Conservation (phyloP, 1,140 invertebrate species). For the Drosophila equinoxialis region DNA sequence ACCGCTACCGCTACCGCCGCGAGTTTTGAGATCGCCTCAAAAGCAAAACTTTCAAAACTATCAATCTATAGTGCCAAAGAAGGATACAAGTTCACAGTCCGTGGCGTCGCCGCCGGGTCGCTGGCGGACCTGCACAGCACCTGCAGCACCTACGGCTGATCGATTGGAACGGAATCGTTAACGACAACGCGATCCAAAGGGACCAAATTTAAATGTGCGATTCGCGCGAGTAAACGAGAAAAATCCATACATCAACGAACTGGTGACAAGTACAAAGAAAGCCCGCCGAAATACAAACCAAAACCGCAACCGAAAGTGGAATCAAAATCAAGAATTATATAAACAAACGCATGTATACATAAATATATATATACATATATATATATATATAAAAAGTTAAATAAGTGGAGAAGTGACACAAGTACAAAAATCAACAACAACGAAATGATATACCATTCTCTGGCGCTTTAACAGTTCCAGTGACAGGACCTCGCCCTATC, state of each 20-base stretch:
- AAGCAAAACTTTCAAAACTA: slow-evolving; percentile 26
- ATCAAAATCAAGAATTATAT: slow-evolving; percentile 14
- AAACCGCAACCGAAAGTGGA: slow-evolving; percentile 19
- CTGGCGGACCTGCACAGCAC: slow-evolving; percentile 28
- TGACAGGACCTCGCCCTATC: background rate
- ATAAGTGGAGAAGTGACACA: slow-evolving; percentile 26
- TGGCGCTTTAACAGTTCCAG: slow-evolving; percentile 3
- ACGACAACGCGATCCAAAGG: slow-evolving; percentile 8
- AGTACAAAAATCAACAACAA: slow-evolving; percentile 21
- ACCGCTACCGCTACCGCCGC: slow-evolving; percentile 34
- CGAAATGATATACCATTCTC: slow-evolving; percentile 13
- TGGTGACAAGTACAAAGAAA: slow-evolving; percentile 19
- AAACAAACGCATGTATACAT: slow-evolving; percentile 4
- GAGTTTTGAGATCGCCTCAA: slow-evolving; percentile 22
- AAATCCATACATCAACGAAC: slow-evolving; percentile 1
- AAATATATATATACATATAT: slow-evolving; percentile 8
- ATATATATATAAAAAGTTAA: slow-evolving; percentile 9
- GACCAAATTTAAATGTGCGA: slow-evolving; percentile 15
- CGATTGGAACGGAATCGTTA: slow-evolving; percentile 8
- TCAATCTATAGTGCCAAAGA: slow-evolving; percentile 53
- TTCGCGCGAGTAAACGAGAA: background rate
- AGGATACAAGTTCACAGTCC: slow-evolving; percentile 50
- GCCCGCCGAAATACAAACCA: slow-evolving; percentile 15
- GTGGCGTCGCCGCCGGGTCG: slow-evolving; percentile 66
- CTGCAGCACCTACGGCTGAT: slow-evolving; percentile 40